Conservation (phyloP, 2,888 invertebrate species). For the Campaea margaritaria region DNA sequence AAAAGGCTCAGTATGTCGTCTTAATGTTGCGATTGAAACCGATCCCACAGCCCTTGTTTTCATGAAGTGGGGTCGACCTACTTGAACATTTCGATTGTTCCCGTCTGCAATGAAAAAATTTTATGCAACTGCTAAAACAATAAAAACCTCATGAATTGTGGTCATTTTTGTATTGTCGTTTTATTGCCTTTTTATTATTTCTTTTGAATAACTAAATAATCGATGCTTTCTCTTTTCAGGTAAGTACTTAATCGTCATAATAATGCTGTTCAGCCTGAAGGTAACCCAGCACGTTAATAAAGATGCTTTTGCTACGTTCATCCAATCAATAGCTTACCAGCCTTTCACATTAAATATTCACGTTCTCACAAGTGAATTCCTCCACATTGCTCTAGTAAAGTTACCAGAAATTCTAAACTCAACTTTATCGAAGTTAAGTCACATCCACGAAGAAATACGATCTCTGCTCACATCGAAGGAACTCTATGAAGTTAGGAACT, state of each 20-base stretch:
- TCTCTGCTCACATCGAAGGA: slow-evolving; percentile 10
- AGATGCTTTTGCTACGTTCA: slow-evolving; percentile 26
- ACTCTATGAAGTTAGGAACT: slow-evolving; percentile 38
- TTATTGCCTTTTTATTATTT: slow-evolving; percentile 33
- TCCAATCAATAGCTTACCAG: slow-evolving; percentile 21
- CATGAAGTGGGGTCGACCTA: slow-evolving; percentile 63
- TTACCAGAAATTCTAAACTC: slow-evolving; percentile 10
- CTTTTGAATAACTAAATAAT: slow-evolving; percentile 32
- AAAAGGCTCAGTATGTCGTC: slow-evolving; percentile 37
- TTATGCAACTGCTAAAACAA: slow-evolving; percentile 66
- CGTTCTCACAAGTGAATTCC: slow-evolving; percentile 14
- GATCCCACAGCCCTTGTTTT: slow-evolving; percentile 58
- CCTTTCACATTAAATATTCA: slow-evolving; percentile 19
- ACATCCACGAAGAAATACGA: slow-evolving; percentile 14
- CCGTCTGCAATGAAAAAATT: slow-evolving; percentile 60
- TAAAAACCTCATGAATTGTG: slow-evolving; percentile 57
- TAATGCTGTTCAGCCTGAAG: slow-evolving; percentile 42
- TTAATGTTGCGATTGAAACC: slow-evolving; percentile 45
- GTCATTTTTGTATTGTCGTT: slow-evolving; percentile 11
- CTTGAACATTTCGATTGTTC: slow-evolving; percentile 69
- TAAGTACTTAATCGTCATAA: slow-evolving; percentile 61
- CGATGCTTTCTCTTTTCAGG: slow-evolving; percentile 65
- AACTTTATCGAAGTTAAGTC: slow-evolving; percentile 20
- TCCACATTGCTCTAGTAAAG: slow-evolving; percentile 6
- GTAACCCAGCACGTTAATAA: slow-evolving; percentile 33